phyloP scores from a whole-genome alignment of 2,888 invertebrate genomes.

The Linhomoeus sp. region DNA sequence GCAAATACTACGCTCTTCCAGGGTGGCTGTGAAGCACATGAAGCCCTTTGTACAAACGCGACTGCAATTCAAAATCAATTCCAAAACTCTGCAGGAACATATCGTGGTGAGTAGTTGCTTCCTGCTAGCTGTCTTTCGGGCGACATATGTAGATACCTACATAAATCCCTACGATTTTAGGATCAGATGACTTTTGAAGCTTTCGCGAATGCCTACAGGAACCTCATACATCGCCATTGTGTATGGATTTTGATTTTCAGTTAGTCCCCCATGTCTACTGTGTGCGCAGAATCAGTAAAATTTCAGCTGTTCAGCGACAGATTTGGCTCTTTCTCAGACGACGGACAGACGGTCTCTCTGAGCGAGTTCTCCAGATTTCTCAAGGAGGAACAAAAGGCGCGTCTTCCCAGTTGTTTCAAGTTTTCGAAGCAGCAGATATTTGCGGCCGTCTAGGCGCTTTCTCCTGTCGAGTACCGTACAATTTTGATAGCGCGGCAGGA shows the following conservation, averaged over 20 bases:
- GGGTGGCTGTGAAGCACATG: slow-evolving; percentile 22
- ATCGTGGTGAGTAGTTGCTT: slow-evolving; percentile 13
- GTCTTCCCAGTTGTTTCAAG: too few relatives aligned
- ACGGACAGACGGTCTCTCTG: neutral
- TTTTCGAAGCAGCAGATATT: too few relatives aligned
- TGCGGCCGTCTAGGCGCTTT: too few relatives aligned
- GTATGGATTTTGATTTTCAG: slow-evolving; percentile 2
- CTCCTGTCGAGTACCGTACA: too few relatives aligned
- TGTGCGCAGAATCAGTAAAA: too few relatives aligned
- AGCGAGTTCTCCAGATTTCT: neutral
- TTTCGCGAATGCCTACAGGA: slow-evolving; percentile 12
- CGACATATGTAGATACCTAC: neutral
- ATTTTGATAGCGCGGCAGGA: too few relatives aligned
- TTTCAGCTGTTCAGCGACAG: slow-evolving; percentile 1
- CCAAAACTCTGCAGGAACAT: slow-evolving; percentile 20
- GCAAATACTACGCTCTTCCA: slow-evolving; percentile 3
- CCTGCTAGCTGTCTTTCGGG: too few relatives aligned
- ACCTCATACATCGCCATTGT: slow-evolving; percentile 12
- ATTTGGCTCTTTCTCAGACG: neutral
- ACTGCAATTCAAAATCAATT: slow-evolving; percentile 21
- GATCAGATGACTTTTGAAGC: slow-evolving; percentile 12
- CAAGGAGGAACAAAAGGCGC: neutral
- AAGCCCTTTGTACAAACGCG: slow-evolving; percentile 25
- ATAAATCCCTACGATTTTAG: neutral
- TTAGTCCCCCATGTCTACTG: too few relatives aligned